Base-by-base conservation (phyloP, 2,797 vertebrate genomes). In the Chaunax sp. region DNA sequence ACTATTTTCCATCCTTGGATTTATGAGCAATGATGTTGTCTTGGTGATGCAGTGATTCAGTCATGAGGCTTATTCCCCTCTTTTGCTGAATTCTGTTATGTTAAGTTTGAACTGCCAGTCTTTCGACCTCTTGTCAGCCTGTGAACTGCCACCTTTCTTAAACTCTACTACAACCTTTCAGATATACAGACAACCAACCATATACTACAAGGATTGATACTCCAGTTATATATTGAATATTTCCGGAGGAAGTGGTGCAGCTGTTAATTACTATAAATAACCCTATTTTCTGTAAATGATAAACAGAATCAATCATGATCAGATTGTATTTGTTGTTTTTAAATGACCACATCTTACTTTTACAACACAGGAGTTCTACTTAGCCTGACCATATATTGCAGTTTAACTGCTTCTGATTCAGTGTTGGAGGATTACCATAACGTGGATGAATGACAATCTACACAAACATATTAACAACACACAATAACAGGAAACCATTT, bases 31-130 rank as follows among this genome's bases (percentile, higher is more conserved):
- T 64, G 72, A 84, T 62, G 85, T 89, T 85, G 78, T 83, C 85
- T 66, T 85, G 80, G 78, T 82, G 83, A 90, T 26, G 30, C 67
- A 74, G 69, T 76, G 80, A 74, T 73, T 80, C 70, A 75, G 64
- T 75, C 81, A 84, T 77, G 67, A 80, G 75, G 67, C 45, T 75
- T 56, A 78, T 64, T 54, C 54, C 55, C 56, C 51, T 75, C 76
- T 80, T 83, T 78, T 86, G 81, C 80, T 78, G 74, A 72, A 84
- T 75, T 72, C 37, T 76, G 72, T 74, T 67, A 52, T 71, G 61
- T 72, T 79, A 64, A 70, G 56, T 72, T 64, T 65, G 59, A 64
- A 72, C 69, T 66, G 71, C 63, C 62, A 46, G 72, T 73, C 67
- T 83, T 33, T 57, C 80, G 77, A 77, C 81, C 78, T 65, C 64